Conservation (phyloP, 1,140 invertebrate genomes). For the Agrypnia vestita region DNA sequence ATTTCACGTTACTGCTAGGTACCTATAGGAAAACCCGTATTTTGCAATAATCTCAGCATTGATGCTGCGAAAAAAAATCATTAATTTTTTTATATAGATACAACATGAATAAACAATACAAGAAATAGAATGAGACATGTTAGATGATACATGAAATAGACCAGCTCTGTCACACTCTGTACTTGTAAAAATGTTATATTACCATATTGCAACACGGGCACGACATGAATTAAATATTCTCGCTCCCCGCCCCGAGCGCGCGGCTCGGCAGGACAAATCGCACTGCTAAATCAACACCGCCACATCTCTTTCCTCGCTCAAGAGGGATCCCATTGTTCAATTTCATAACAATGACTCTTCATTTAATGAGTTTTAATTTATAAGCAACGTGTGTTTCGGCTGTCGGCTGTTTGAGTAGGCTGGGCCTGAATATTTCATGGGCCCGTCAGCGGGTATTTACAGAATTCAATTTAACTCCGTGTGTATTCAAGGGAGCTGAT, state of each 20-base stretch:
- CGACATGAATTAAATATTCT: background rate
- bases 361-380: conserved; percentile 61
- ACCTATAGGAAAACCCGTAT: no score
- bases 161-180: no score
- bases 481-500: conserved; percentile 21
- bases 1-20: no score
- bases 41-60: no score
- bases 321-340: conserved; percentile 48
- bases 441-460: conserved; percentile 38
- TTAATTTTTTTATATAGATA: no score
- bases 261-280: conserved; percentile 26
- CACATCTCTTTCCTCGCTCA: conserved; percentile 47
- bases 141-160: no score
- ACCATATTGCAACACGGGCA: background rate
- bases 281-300: conserved; percentile 47
- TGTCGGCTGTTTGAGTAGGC: conserved; percentile 44
- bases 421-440: conserved; percentile 49
- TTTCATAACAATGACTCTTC: conserved; percentile 55
- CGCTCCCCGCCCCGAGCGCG: background rate
- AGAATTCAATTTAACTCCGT: conserved; percentile 35
- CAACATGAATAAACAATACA: no score
- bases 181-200: no score
- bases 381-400: conserved; percentile 54
- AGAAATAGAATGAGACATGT: no score
- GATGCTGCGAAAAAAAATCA: no score